phyloP scores from a whole-genome alignment of 2,797 vertebrate species.

The Gallinago nigripennis region DNA sequence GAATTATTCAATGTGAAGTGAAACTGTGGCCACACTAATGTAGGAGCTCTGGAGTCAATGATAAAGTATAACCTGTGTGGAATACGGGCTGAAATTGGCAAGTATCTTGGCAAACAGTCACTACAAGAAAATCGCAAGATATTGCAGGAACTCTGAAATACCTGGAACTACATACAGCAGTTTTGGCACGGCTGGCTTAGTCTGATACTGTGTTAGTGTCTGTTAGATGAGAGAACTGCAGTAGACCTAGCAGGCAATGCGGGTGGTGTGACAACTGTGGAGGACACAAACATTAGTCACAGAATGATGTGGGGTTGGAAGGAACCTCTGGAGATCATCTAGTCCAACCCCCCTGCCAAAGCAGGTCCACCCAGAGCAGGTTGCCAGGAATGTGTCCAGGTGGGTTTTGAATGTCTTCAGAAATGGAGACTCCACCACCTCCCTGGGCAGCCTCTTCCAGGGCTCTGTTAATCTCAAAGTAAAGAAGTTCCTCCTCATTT shows the following conservation, averaged over 20 bases:
- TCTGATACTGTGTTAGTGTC: neutral
- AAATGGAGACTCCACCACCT: too few species aligned
- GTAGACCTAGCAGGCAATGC: neutral
- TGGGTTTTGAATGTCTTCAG: too few species aligned
- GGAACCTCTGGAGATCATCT: too few species aligned
- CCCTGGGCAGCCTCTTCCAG: too few species aligned
- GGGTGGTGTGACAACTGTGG: neutral
- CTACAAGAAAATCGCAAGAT: neutral
- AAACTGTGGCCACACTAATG: neutral
- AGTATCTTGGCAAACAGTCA: neutral
- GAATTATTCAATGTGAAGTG: neutral
- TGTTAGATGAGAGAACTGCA: neutral
- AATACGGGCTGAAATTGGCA: neutral
- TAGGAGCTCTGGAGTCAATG: neutral
- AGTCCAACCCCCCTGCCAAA: too few species aligned
- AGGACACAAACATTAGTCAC: neutral
- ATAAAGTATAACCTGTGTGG: neutral
- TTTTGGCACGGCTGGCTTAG: neutral
- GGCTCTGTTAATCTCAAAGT: too few species aligned
- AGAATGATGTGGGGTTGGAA: too few species aligned
- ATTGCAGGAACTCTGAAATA: neutral
- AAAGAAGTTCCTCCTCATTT: too few species aligned
- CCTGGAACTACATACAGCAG: neutral
- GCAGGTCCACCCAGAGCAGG: too few species aligned
- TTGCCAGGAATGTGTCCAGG: too few species aligned